These are phyloP conservation scores for Xerus inauris DNA, from an alignment of 2,113 vertebrate species.

Conservation along the genomic window DNA sequence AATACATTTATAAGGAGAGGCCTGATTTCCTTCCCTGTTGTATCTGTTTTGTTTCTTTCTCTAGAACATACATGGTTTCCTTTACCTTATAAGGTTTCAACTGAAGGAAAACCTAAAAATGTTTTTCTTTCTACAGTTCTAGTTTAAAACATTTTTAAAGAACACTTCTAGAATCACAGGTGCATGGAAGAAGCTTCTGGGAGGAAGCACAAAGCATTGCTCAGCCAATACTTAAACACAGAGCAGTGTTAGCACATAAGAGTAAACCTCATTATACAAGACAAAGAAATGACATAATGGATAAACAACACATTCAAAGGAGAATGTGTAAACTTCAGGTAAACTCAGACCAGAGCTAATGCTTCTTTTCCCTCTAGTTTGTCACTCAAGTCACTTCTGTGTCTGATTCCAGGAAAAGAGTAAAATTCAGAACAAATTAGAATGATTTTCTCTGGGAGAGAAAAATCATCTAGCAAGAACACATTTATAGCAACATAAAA, in stretches of 20 bases:
- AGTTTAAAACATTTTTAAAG: conserved; percentile 3
- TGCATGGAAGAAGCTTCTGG: background rate
- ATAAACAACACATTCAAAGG: background rate
- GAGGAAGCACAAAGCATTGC: background rate
- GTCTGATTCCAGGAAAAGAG: conserved; percentile 15
- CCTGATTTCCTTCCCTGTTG: background rate
- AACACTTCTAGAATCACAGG: background rate
- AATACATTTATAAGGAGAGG: background rate
- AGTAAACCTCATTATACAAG: background rate
- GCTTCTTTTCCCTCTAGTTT: background rate
- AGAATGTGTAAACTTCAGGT: background rate
- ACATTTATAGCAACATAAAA: background rate
- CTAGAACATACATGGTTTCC: background rate
- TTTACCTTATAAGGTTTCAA: background rate
- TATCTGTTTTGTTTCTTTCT: background rate
- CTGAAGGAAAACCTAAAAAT: background rate
- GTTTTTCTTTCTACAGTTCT: background rate
- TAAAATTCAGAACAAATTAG: conserved; percentile 41
- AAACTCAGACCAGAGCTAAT: background rate
- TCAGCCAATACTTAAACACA: background rate
- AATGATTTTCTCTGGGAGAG: conserved; percentile 26
- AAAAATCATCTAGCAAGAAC: background rate
- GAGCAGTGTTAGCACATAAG: background rate
- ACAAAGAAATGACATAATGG: background rate
- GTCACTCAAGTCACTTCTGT: background rate